Evolutionary conservation across 2,888 invertebrate species (phyloP), one percentile per base, ranked within the genome.

Genomic region (Ceramica pisi): DNA sequence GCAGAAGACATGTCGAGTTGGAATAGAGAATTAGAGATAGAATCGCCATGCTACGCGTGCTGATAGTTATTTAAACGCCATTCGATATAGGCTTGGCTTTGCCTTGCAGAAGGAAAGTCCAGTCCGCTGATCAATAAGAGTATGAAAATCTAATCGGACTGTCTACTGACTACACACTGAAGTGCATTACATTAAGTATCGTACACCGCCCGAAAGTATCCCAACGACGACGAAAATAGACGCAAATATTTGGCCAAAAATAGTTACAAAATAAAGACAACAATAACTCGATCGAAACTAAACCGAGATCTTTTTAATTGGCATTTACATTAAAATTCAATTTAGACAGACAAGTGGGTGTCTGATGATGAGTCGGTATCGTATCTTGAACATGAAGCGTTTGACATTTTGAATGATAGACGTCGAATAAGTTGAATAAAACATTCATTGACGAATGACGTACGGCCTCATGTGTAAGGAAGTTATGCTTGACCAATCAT

Each of bases 401-500:
- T 50, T 73, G 76, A 57, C 76, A 73, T 14, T 51, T 50, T 60
- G 65, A 76, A 61, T 61, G 69, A 76, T 79, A 31, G 31, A 77
- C 66, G 69, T 85, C 73, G 72, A 76, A 79, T 71, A 67, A 56
- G 60, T 79, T 46, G 66, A 63, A 80, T 81, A 69, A 59, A 75
- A 79, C 51, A 9, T 65, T 44, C 62, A 65, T 19, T 81, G 80
- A 82, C 55, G 71, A 55, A 62, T 71, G 80, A 74, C 79, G 64
- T 59, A 38, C 10, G 56, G 48, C 67, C 61, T 70, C 46, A 57
- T 68, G 56, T 69, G 21, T 60, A 12, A 60, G 19, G 55, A 80
- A 72, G 78, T 75, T 80, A 80, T 80, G 78, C 75, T 67, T 56
- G 59, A 56, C 26, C 41, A 56, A 78, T 31, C 41, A 50, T 55